phyloP scores from a whole-genome alignment of 2,113 vertebrate genomes.

The Cettia cetti region DNA sequence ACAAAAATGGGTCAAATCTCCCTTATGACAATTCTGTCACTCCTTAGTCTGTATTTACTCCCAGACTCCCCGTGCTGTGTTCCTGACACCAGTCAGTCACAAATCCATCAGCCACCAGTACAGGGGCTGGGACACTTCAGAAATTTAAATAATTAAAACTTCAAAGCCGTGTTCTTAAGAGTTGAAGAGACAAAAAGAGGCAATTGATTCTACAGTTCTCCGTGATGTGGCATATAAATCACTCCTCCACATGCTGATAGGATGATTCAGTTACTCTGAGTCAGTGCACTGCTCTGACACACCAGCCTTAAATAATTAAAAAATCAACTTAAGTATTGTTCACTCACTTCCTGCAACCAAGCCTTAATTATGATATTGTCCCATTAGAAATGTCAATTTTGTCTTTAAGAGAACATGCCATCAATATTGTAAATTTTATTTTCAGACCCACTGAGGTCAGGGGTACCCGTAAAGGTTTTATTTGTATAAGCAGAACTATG shows the following conservation, averaged over 20 bases:
- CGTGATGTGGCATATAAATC: not conserved
- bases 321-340: not conserved
- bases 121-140: not conserved
- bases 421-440: not conserved
- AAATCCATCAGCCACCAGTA: not conserved
- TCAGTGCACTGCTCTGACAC: slow-evolving; percentile 18
- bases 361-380: not conserved
- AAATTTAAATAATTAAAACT: not conserved
- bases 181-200: not conserved
- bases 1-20: slow-evolving; percentile 18
- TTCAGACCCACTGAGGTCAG: not conserved
- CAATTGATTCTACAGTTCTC: not conserved
- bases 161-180: not conserved
- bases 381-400: not conserved
- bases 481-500: not conserved
- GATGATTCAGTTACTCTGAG: slow-evolving; percentile 53
- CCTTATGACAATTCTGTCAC: not conserved
- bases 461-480: not conserved
- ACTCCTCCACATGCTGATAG: not conserved
- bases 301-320: not conserved
- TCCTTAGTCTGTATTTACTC: not conserved
- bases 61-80: not conserved
- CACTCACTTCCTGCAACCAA: not conserved
- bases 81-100: not conserved
- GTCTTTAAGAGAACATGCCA: not conserved